A percentile compares a stretch with the other conserved stretches of the same genome.
phyloP scores from a whole-genome alignment of 2,888 invertebrate genomes.

The Xanthia togata region DNA sequence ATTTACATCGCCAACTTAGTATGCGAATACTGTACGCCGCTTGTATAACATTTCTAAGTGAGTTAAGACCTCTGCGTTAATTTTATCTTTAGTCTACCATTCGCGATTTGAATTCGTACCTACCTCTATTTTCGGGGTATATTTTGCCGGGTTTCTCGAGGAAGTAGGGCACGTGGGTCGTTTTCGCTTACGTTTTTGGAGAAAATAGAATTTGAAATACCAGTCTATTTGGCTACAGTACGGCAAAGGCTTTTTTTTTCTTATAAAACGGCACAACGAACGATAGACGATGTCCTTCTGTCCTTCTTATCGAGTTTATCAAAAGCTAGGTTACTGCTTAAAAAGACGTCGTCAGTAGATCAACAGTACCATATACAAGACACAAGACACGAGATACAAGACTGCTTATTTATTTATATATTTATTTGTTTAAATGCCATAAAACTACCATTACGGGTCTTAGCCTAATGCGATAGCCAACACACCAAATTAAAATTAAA shows the following conservation, averaged over 20 bases:
- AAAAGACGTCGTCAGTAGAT: neutral
- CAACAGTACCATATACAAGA: neutral
- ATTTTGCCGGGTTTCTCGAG: conserved; percentile 24
- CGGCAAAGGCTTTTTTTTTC: neutral
- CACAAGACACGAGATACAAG: too few species aligned
- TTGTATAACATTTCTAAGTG: conserved; percentile 64
- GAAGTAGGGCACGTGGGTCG: conserved; percentile 27
- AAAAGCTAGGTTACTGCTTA: neutral
- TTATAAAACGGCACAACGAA: neutral
- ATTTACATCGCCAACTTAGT: conserved; percentile 64
- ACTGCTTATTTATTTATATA: too few species aligned
- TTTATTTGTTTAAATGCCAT: too few species aligned
- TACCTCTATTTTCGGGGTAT: conserved; percentile 41
- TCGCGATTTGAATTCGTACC: conserved; percentile 49
- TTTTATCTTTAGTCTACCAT: conserved; percentile 55
- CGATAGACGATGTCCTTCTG: neutral
- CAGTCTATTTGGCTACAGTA: neutral
- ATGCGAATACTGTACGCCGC: conserved; percentile 61
- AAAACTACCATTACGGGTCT: too few species aligned
- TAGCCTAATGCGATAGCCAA: too few species aligned
- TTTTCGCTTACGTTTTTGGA: conserved; percentile 10
- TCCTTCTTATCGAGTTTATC: neutral
- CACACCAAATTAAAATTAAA: too few species aligned
- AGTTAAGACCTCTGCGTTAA: conserved; percentile 61
- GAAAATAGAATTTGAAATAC: conserved; percentile 27